Evolutionary conservation across 2,888 invertebrate genomes (phyloP).

Genomic region (Sarcophaga caerulescens): DNA sequence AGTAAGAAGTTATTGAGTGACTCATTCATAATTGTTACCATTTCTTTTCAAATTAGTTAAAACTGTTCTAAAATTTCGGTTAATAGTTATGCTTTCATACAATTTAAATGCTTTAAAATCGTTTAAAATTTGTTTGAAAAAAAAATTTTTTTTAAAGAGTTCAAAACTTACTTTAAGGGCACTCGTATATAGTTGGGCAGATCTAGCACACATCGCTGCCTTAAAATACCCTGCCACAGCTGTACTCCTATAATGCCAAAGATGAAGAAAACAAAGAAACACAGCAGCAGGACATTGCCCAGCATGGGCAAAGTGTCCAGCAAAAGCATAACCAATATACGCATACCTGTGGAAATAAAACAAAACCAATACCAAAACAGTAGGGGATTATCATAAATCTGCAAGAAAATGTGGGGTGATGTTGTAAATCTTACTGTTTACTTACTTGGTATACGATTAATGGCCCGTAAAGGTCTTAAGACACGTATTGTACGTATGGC

Average conservation of each 20-base stretch:
- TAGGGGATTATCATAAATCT: not conserved
- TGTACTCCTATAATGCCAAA: constrained; percentile 99
- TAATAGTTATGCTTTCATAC: too few relatives aligned
- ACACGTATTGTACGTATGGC: constrained; percentile 99
- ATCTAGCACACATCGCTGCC: constrained; percentile 95
- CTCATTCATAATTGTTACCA: constrained; percentile 15
- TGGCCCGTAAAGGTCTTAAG: constrained; percentile 96
- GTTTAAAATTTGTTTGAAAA: too few relatives aligned
- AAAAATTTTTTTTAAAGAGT: too few relatives aligned
- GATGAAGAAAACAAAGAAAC: constrained; percentile 99
- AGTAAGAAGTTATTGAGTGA: constrained; percentile 36
- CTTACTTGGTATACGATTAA: constrained; percentile 99
- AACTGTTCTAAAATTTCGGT: not conserved
- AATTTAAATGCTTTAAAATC: too few relatives aligned
- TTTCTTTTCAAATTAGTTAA: not conserved
- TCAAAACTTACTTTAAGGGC: constrained; percentile 88
- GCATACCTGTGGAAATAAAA: constrained; percentile 88
- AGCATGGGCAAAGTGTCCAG: constrained; percentile 99
- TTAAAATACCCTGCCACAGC: constrained; percentile 98
- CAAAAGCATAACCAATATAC: constrained; percentile 98
- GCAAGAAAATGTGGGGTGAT: not conserved
- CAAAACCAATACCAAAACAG: not conserved
- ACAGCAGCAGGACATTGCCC: constrained; percentile 98
- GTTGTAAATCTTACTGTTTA: constrained; percentile 32
- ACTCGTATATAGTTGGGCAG: constrained; percentile 86